These are phyloP conservation scores for Xenus cinereus DNA, from an alignment of 2,113 vertebrate genomes.

Conservation along the genomic window DNA sequence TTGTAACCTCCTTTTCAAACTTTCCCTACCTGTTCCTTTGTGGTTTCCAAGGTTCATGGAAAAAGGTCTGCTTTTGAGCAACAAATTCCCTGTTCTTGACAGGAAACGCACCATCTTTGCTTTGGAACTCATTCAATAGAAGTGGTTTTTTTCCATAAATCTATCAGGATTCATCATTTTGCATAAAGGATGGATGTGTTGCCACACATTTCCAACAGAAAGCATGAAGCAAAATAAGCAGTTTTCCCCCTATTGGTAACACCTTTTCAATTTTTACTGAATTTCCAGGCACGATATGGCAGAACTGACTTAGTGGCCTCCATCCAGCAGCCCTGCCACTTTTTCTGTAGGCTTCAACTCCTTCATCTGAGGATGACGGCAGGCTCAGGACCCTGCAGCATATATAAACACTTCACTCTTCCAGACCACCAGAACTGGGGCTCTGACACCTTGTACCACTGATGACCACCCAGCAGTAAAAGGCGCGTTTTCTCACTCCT, in stretches of 20 bases:
- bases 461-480: too few relatives aligned
- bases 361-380: rapidly evolving
- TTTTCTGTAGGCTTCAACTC: background rate
- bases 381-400: background rate
- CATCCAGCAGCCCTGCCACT: background rate
- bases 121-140: background rate
- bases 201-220: background rate
- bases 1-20: background rate
- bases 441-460: rapidly evolving
- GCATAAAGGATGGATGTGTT: background rate
- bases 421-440: background rate
- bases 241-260: rapidly evolving
- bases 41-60: background rate
- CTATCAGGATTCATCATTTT: background rate
- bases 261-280: background rate
- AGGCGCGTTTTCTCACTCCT: background rate
- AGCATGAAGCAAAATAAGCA: background rate
- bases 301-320: background rate
- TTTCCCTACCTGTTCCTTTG: background rate
- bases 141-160: background rate
- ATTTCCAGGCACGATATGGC: background rate
- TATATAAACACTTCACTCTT: background rate
- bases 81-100: background rate
- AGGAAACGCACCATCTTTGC: background rate
- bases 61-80: background rate